These are phyloP conservation scores for Cylindroiulus punctatus DNA, from an alignment of 2,888 invertebrate genomes.

Conservation along the genomic window DNA sequence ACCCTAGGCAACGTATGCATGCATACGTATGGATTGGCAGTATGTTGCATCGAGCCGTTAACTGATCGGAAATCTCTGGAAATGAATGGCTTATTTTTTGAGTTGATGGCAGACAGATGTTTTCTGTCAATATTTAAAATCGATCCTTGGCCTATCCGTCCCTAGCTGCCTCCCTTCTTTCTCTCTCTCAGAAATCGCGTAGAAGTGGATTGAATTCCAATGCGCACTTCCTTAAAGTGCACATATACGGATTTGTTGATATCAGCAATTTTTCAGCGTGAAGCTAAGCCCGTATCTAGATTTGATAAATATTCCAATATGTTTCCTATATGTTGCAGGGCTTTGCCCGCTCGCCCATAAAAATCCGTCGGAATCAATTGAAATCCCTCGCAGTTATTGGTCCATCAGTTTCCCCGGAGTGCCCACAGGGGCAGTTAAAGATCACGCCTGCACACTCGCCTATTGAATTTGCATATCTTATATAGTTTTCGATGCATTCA, in stretches of 20 bases:
- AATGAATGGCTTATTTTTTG: conserved; percentile 3
- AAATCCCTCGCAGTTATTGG: conserved; percentile 18
- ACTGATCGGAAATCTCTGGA: background rate
- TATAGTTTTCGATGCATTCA: background rate
- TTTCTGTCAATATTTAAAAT: conserved; percentile 18
- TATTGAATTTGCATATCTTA: background rate
- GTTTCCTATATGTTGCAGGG: conserved; percentile 18
- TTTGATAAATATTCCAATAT: conserved; percentile 18
- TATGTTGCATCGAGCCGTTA: background rate
- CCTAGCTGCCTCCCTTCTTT: background rate
- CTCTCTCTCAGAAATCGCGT: background rate
- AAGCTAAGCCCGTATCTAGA: background rate
- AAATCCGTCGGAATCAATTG: background rate
- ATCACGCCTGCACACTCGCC: conserved; percentile 1
- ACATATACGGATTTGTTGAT: background rate
- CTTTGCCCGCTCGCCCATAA: conserved; percentile 10
- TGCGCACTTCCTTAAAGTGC: conserved; percentile 10
- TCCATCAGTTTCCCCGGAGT: conserved; percentile 1
- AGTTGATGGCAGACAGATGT: conserved; percentile 11
- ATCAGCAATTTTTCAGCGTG: conserved; percentile 18
- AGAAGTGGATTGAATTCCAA: conserved; percentile 18
- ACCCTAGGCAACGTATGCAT: background rate
- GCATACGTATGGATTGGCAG: background rate
- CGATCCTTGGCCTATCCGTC: background rate
- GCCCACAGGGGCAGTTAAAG: conserved; percentile 18